phyloP scores from a whole-genome alignment of 2,888 invertebrate genomes.

The Metalampra italica region DNA sequence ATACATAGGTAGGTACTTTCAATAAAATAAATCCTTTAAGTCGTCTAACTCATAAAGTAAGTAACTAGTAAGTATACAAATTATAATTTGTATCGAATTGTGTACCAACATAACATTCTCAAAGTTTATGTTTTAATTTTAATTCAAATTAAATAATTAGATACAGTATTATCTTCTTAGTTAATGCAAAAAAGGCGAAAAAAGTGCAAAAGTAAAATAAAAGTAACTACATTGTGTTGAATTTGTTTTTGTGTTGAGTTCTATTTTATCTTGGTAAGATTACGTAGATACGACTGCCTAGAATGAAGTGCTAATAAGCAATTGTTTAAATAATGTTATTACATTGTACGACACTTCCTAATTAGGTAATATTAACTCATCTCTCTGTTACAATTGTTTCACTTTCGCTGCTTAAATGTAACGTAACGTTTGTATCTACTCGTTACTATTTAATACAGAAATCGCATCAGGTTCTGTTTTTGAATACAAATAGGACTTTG shows the following conservation, averaged over 20 bases:
- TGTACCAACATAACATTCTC: too few species aligned
- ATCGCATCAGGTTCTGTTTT: slow-evolving; percentile 44
- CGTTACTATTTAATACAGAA: slow-evolving; percentile 40
- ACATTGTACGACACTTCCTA: slow-evolving; percentile 28
- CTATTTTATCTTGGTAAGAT: slow-evolving; percentile 11
- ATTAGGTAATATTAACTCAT: slow-evolving; percentile 33
- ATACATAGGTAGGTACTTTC: too few species aligned
- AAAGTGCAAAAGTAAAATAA: too few species aligned
- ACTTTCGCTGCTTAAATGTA: slow-evolving; percentile 43
- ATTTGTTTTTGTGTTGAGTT: not conserved
- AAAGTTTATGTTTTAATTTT: too few species aligned
- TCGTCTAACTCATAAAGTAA: too few species aligned
- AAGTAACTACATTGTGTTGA: not conserved
- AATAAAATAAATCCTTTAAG: too few species aligned
- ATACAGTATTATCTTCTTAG: too few species aligned
- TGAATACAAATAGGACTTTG: slow-evolving; percentile 63
- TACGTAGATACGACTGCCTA: slow-evolving; percentile 6
- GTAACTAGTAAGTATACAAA: too few species aligned
- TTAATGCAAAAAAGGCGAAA: too few species aligned
- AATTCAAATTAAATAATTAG: too few species aligned
- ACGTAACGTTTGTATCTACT: slow-evolving; percentile 42
- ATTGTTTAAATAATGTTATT: slow-evolving; percentile 10
- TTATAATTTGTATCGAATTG: too few species aligned
- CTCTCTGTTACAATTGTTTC: slow-evolving; percentile 27
- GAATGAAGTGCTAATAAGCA: slow-evolving; percentile 6